A percentile compares a stretch with the other conserved stretches of the same genome.
Conservation (phyloP, 2,888 invertebrate species). For the Rhagium mordax region DNA sequence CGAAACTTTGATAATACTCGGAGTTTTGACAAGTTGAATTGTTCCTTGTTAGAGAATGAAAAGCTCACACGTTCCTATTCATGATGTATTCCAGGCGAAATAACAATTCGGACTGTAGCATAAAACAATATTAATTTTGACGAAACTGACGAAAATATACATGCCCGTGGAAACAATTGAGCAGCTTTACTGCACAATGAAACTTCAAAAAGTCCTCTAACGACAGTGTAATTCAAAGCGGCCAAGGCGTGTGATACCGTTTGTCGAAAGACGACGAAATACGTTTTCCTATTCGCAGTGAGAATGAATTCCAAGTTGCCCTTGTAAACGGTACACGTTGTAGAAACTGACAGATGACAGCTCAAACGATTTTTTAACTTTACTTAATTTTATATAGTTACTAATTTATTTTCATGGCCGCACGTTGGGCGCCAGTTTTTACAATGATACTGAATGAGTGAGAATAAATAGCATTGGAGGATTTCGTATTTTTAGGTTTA, state of each 20-base stretch:
- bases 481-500: too few species aligned
- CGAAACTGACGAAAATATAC: background rate
- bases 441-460: too few species aligned
- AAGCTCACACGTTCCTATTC: background rate
- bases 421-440: too few species aligned
- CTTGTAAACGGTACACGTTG: too few species aligned
- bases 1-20: background rate
- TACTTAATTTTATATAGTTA: too few species aligned
- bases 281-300: too few species aligned
- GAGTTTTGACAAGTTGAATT: background rate
- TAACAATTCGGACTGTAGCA: background rate
- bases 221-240: constrained; percentile 5
- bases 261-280: background rate
- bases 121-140: constrained; percentile 8
- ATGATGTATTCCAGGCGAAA: background rate
- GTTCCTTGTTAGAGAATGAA: background rate
- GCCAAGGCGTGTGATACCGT: background rate
- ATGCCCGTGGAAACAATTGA: constrained; percentile 1
- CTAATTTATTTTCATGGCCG: too few species aligned
- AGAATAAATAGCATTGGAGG: too few species aligned
- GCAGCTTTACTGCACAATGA: constrained; percentile 7
- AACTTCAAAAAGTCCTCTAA: constrained; percentile 11
- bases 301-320: too few species aligned
- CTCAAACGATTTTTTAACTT: too few species aligned
- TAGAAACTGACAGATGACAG: too few species aligned